phyloP scores from a whole-genome alignment of 2,888 invertebrate species.

The Morinoia aosen region DNA sequence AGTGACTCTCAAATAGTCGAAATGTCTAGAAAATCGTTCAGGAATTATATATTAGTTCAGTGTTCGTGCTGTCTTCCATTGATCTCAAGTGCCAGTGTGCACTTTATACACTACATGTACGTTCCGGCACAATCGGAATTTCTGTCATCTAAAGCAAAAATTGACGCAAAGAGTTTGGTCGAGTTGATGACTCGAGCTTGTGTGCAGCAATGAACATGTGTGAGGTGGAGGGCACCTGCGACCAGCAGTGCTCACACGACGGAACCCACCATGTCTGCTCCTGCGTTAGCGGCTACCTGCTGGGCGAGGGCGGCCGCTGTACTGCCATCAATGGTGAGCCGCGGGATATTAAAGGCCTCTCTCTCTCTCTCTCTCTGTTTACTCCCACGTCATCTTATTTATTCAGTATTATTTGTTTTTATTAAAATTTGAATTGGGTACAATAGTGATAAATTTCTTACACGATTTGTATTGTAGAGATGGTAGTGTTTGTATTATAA shows the following conservation, averaged over 20 bases:
- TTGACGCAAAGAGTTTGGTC: background rate
- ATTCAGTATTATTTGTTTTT: background rate
- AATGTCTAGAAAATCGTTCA: too few species aligned
- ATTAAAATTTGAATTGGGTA: conserved; percentile 69
- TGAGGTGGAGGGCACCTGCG: conserved; percentile 79
- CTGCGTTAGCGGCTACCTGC: conserved; percentile 81
- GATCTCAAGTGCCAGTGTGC: too few species aligned
- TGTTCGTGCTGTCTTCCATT: too few species aligned
- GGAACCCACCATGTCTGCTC: conserved; percentile 80
- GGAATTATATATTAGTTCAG: too few species aligned
- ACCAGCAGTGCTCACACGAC: conserved; percentile 82
- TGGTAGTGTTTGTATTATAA: background rate
- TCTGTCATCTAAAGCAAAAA: too few species aligned
- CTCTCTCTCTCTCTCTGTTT: background rate
- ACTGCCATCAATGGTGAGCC: conserved; percentile 80
- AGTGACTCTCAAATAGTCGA: too few species aligned
- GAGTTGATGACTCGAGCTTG: conserved; percentile 40
- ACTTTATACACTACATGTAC: too few species aligned
- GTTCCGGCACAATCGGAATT: too few species aligned
- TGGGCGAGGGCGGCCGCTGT: conserved; percentile 77
- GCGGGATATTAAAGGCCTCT: background rate
- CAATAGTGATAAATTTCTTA: too few species aligned
- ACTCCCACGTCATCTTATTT: background rate
- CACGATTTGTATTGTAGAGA: too few species aligned
- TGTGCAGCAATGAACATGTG: conserved; percentile 84